Percentiles rank a stretch among this genome's conserved stretches.
These are phyloP conservation scores for Esox masquinongy DNA, from an alignment of 2,797 vertebrate species.

Conservation along the genomic window DNA sequence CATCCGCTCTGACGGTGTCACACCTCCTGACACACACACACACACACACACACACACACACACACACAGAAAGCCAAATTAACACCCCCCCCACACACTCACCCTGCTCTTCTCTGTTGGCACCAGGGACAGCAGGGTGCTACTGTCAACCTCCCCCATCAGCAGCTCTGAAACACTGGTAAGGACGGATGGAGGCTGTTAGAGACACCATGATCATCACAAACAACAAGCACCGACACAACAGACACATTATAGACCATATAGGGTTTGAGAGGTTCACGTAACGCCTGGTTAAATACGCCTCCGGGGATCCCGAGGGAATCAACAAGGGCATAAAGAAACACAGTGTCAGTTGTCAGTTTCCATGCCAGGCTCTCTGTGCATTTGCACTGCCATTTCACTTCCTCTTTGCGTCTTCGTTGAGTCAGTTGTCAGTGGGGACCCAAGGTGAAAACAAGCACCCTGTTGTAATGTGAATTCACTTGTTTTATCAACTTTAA, in stretches of 20 bases:
- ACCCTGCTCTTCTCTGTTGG: constrained; percentile 92
- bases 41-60: constrained; percentile 5
- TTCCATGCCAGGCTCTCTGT: constrained; percentile 56
- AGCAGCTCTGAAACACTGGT: constrained; percentile 92
- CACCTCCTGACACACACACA: not conserved
- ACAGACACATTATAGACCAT: not conserved
- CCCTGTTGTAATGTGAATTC: not conserved
- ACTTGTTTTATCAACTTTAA: not conserved
- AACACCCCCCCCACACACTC: constrained; percentile 48
- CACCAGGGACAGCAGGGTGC: constrained; percentile 90
- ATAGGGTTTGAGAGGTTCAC: not conserved
- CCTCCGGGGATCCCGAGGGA: not conserved
- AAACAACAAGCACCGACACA: not conserved
- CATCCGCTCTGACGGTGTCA: constrained; percentile 14
- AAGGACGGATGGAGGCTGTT: constrained; percentile 7
- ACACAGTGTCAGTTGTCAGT: constrained; percentile 70
- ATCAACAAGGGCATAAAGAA: constrained; percentile 12
- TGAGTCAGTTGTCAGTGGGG: not conserved
- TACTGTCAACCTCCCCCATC: constrained; percentile 97
- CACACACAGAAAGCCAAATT: constrained; percentile 23
- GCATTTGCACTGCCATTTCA: constrained; percentile 13
- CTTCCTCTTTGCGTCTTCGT: constrained; percentile 9
- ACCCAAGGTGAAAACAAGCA: not conserved
- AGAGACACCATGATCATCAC: not conserved
- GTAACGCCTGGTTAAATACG: not conserved